phyloP scores from a whole-genome alignment of 2,113 vertebrate genomes.

The Poecile atricapillus region DNA sequence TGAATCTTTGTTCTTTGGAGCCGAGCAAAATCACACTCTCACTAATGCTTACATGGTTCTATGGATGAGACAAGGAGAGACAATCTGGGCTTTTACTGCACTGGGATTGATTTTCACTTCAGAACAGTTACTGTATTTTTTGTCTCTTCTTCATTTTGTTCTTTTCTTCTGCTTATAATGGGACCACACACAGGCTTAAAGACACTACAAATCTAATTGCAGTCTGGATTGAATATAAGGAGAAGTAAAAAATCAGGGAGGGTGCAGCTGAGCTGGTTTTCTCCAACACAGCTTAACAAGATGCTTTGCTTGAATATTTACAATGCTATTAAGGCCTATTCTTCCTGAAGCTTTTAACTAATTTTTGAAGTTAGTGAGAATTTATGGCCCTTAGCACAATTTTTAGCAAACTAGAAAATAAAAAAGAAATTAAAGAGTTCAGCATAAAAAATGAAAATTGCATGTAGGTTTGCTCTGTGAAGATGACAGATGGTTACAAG shows the following conservation, averaged over 20 bases:
- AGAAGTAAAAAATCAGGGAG: background rate
- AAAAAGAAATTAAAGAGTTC: background rate
- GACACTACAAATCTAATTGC: background rate
- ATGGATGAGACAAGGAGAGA: background rate
- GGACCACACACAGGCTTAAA: background rate
- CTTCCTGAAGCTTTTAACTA: background rate
- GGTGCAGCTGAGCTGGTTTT: background rate
- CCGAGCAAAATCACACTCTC: background rate
- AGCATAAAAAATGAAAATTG: background rate
- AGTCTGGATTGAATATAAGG: constrained; percentile 28
- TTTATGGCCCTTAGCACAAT: background rate
- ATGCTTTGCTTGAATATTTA: background rate
- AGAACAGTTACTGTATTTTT: background rate
- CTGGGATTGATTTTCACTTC: background rate
- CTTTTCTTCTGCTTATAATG: background rate
- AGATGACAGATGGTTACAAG: background rate
- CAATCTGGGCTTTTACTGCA: background rate
- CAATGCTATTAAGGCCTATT: background rate
- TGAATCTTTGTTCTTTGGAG: background rate
- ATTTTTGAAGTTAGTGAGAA: constrained; percentile 10
- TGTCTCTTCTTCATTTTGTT: background rate
- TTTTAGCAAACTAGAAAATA: background rate
- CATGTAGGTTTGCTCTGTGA: background rate
- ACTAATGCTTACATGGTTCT: background rate
- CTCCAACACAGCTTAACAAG: background rate